These are phyloP conservation scores for Elachura formosa DNA, from an alignment of 2,113 vertebrate species.

Conservation along the genomic window DNA sequence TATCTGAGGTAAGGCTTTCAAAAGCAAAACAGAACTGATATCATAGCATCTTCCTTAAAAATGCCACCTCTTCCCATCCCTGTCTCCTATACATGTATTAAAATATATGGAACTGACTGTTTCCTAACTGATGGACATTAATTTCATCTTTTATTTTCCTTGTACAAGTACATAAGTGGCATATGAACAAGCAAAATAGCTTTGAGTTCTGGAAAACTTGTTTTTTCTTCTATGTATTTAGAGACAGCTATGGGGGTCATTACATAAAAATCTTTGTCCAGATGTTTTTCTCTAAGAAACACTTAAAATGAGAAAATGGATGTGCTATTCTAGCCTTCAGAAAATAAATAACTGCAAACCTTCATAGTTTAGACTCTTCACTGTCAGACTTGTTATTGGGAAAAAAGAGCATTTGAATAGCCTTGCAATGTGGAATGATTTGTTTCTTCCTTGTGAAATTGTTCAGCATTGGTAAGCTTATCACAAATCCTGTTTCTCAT, in stretches of 20 bases:
- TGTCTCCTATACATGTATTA: background rate
- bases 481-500: background rate
- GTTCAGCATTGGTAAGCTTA: background rate
- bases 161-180: background rate
- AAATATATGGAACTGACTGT: background rate
- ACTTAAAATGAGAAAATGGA: background rate
- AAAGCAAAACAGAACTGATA: background rate
- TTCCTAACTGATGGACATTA: background rate
- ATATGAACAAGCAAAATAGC: background rate
- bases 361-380: background rate
- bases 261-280: background rate
- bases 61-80: background rate
- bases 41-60: background rate
- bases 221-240: background rate
- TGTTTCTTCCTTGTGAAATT: slow-evolving; percentile 20
- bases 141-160: background rate
- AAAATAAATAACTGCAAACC: background rate
- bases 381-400: background rate
- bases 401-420: slow-evolving; percentile 18
- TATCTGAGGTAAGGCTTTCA: no score
- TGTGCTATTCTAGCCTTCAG: background rate
- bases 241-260: background rate
- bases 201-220: background rate
- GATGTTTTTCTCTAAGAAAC: background rate
- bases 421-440: background rate